Base-by-base conservation (phyloP, 1,140 invertebrate genomes). In the Epicauta chinensis region DNA sequence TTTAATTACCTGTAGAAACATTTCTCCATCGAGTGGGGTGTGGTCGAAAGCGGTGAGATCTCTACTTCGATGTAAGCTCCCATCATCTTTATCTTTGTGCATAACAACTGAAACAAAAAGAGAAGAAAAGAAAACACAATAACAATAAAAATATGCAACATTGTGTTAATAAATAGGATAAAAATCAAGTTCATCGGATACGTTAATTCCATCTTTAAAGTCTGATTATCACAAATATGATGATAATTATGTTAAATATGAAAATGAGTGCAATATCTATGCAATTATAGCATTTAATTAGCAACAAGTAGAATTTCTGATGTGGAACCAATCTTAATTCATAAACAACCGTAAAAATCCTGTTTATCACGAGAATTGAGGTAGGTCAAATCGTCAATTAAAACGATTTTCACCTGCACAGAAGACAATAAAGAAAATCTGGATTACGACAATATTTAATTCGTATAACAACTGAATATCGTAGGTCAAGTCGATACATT, bases 81-180 rank as follows among this genome's bases (percentile, higher is more conserved):
- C 77, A 56, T 91, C 87, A 61, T 92, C 89, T 67, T 92, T 91
- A 64, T 91, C 88, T 75, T 91, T 89, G 78, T 90, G 87, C 86
- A 93, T 91, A 64, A 91, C 89, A 71, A 92, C 91, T 93, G 82
- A 2, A 88, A 87, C 68, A 76, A 71, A 67, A 69, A 51, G 63
- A 64, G 63, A n/a, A 16, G 3, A 40, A 23, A 23, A 23, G 3
- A 23, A 23, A n/a, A n/a, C n/a, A n/a, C n/a, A n/a, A n/a, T n/a
- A n/a, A n/a, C n/a, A n/a, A n/a, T n/a, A n/a, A n/a, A n/a, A n/a
- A n/a, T n/a, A n/a, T n/a, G n/a, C 2, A 23, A 23, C 23, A 23
- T 23, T 23, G 23, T 23, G n/a, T n/a, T n/a, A n/a, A n/a, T 23
- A 23, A 23, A 3, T 23, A 23, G 23, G 23, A 23, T 23, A 23